A percentile compares a stretch with the other conserved stretches of the same genome.
Conservation (phyloP, 2,113 vertebrate genomes). For the Brachionichthys hirsutus region DNA sequence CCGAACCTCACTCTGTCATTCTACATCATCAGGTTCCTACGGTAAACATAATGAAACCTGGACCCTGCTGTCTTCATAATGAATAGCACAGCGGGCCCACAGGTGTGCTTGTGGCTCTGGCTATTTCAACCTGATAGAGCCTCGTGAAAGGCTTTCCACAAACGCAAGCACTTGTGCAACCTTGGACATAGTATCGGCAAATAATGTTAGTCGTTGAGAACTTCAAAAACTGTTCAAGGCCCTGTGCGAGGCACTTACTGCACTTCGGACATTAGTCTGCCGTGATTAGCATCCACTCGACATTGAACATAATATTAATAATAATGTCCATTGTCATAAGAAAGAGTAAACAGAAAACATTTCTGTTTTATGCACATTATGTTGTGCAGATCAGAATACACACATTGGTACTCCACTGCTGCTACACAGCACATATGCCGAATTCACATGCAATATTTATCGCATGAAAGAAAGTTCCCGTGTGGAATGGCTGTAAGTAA, state of each 20-base stretch:
- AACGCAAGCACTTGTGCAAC: constrained; percentile 50
- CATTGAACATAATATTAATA: not conserved
- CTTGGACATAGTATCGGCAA: constrained; percentile 47
- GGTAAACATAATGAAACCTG: constrained; percentile 22
- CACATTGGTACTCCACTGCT: constrained; percentile 7
- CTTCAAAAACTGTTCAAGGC: constrained; percentile 29
- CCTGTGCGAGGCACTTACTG: constrained; percentile 23
- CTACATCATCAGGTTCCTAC: constrained; percentile 26
- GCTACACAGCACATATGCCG: constrained; percentile 16
- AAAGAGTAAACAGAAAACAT: constrained; percentile 9
- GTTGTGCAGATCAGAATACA: constrained; percentile 11
- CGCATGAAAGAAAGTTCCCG: constrained; percentile 37
- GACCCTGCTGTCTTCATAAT: constrained; percentile 21
- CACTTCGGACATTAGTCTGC: constrained; percentile 2
- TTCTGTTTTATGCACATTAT: constrained; percentile 30
- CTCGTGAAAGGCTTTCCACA: constrained; percentile 48
- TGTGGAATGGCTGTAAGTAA: constrained; percentile 43
- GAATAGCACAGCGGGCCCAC: constrained; percentile 38
- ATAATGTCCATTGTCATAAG: constrained; percentile 2
- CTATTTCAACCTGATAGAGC: constrained; percentile 38
- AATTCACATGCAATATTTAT: constrained; percentile 40
- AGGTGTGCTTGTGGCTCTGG: constrained; percentile 46
- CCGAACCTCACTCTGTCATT: constrained; percentile 3
- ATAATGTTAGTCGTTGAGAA: constrained; percentile 41
- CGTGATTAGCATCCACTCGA: not conserved